Evolutionary conservation across 2,888 invertebrate genomes (phyloP).

Genomic region (Pachliopta kotzebuea): DNA sequence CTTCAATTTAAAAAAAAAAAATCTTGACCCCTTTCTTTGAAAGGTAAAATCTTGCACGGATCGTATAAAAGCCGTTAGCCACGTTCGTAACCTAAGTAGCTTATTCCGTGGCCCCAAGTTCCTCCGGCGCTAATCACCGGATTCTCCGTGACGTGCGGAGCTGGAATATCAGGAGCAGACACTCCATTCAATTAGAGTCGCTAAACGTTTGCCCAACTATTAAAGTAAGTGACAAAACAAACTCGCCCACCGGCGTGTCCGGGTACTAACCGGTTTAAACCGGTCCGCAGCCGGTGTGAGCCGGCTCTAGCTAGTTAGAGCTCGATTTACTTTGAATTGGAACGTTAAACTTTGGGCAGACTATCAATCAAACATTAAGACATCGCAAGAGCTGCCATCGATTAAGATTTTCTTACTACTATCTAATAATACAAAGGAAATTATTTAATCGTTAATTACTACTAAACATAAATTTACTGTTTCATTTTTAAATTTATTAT

Average conservation of each 20-base stretch:
- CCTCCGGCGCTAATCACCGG: conserved; percentile 40
- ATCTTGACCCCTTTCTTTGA: too few species aligned
- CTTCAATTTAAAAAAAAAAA: too few species aligned
- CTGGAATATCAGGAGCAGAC: conserved; percentile 32
- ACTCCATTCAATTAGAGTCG: conserved; percentile 40
- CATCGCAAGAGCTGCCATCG: too few species aligned
- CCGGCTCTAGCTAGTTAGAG: conserved; percentile 40
- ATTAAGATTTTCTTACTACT: neutral
- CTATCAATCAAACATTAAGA: conserved; percentile 16
- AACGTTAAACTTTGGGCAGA: conserved; percentile 8
- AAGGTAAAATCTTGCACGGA: neutral
- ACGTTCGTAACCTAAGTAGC: too few species aligned
- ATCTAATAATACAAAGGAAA: neutral
- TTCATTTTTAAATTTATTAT: too few species aligned
- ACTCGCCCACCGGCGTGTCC: conserved; percentile 40
- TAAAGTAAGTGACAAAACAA: conserved; percentile 48
- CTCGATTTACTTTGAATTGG: conserved; percentile 28
- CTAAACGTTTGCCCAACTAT: conserved; percentile 37
- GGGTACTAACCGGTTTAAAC: conserved; percentile 44
- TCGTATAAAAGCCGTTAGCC: neutral
- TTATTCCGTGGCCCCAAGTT: conserved; percentile 34
- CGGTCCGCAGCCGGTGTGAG: conserved; percentile 42
- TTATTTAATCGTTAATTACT: too few species aligned
- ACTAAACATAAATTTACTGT: too few species aligned
- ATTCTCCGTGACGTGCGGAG: conserved; percentile 23